Evolutionary conservation across 1,140 invertebrate species (phyloP).

Genomic region (Solenopsis fugax): DNA sequence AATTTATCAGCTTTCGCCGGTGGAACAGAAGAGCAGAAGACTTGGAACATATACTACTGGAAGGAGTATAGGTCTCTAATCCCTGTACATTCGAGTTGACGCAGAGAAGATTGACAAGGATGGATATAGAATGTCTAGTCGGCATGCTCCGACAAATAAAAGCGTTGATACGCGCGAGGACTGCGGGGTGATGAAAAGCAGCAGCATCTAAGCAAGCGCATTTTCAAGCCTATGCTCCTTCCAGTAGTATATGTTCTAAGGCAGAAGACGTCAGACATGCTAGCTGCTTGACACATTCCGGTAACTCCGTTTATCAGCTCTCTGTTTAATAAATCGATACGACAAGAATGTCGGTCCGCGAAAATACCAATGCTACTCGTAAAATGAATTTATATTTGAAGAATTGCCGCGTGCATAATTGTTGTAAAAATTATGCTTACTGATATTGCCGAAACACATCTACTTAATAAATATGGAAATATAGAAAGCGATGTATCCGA

Average conservation of each 20-base stretch:
- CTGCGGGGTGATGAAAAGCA: too few relatives aligned
- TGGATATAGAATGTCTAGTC: too few relatives aligned
- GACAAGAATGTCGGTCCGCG: not conserved
- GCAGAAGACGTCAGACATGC: conserved; percentile 26
- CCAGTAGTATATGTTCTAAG: too few relatives aligned
- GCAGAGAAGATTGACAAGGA: too few relatives aligned
- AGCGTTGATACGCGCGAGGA: too few relatives aligned
- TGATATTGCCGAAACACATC: not conserved
- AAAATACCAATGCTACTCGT: not conserved
- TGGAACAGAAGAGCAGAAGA: conserved; percentile 44
- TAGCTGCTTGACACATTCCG: conserved; percentile 24
- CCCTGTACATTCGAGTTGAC: too few relatives aligned
- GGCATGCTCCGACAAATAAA: too few relatives aligned
- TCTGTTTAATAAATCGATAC: conserved; percentile 15
- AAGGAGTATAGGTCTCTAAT: too few relatives aligned
- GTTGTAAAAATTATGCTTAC: not conserved
- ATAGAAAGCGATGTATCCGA: not conserved
- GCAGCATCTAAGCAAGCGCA: too few relatives aligned
- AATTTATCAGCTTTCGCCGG: conserved; percentile 86
- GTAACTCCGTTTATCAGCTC: not conserved
- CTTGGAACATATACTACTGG: too few relatives aligned
- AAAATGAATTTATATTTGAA: conserved; percentile 6
- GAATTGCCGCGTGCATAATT: not conserved
- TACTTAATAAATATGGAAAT: conserved; percentile 2
- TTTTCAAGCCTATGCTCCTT: too few relatives aligned